These are phyloP conservation scores for Pluvialis apricaria DNA, from an alignment of 2,113 vertebrate genomes.

Conservation along the genomic window DNA sequence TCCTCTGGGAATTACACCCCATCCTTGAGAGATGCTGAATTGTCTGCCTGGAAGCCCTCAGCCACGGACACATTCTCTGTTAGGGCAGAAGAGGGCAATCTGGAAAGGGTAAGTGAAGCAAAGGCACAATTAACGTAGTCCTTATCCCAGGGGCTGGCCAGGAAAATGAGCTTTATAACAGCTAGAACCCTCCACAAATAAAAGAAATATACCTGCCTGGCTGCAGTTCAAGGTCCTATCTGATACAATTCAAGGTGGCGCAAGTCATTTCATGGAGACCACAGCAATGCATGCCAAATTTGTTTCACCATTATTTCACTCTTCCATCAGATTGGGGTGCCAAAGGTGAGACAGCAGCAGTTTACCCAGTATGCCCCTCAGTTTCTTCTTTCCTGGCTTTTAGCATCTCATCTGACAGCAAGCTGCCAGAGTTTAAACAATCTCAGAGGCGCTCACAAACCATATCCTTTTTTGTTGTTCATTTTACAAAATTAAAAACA, in stretches of 20 bases:
- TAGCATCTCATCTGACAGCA: slow-evolving; percentile 55
- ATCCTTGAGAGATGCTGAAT: background rate
- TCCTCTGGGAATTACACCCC: background rate
- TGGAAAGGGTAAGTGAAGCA: background rate
- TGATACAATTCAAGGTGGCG: background rate
- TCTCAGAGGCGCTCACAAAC: slow-evolving; percentile 48
- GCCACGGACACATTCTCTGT: background rate
- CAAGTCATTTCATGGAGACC: slow-evolving; percentile 8
- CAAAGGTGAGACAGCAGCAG: slow-evolving; percentile 47
- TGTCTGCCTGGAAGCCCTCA: background rate
- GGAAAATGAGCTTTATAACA: background rate
- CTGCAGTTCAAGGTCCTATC: slow-evolving; percentile 17
- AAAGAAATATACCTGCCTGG: slow-evolving; percentile 23
- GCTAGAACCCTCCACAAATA: slow-evolving; percentile 34
- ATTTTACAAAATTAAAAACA: slow-evolving; percentile 76
- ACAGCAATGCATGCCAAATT: background rate
- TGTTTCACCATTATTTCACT: slow-evolving; percentile 25
- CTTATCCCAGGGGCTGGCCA: background rate
- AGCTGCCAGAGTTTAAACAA: slow-evolving; percentile 46
- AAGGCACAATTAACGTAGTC: background rate
- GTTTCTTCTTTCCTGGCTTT: background rate
- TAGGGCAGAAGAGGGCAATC: background rate
- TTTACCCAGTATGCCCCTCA: slow-evolving; percentile 27
- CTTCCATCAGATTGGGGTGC: background rate
- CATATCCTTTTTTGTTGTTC: slow-evolving; percentile 62